Evolutionary conservation across 2,113 vertebrate genomes (phyloP), one percentile per base, ranked within the genome.

Genomic region (Pseudorectes ferrugineus): DNA sequence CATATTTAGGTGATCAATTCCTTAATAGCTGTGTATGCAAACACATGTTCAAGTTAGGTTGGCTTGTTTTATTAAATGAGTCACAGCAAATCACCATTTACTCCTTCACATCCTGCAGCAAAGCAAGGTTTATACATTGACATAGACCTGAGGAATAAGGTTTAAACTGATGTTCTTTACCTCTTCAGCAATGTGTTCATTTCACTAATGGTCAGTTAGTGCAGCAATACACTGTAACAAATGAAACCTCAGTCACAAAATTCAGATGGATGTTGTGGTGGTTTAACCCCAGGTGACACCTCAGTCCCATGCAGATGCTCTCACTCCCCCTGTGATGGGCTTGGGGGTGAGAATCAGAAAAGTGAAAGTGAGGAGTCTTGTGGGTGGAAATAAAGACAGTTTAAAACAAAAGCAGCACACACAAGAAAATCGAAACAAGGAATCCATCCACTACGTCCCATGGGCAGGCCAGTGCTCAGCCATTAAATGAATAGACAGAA

Each of bases 291-390:
- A 20, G 31, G 24, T 33, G 72, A 26, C 10, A 70, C 1, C 15
- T 24, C 33, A 14, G 8, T 6, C 18, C 58, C 22, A 15, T 1
- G 4, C 29, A 36, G 4, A 6, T 0, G 0, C 15, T 70, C 42
- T 28, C 35, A 5, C 12, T 42, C 12, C 6, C 3, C 3, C 35
- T 48, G 10, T 2, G 9, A 10, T 24, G 23, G 28, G 36, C 24
- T 8, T 57, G 36, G 19, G 42, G 2, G 15, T 57, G 19, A 33
- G 31, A 55, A 55, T 7, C 4, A 5, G 49, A 57, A 29, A 23
- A 83, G 6, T 6, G 5, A 28, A 48, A 76, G 49, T 15, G 36
- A 43, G 23, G 15, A 63, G 55, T 15, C 15, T 15, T 42, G 8
- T 14, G 9, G 16, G 9, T 17, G 42, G 42, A 9, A 15, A 49